Evolutionary conservation across 2,888 invertebrate species (phyloP).

Genomic region (Exephanes ischioxanthus): DNA sequence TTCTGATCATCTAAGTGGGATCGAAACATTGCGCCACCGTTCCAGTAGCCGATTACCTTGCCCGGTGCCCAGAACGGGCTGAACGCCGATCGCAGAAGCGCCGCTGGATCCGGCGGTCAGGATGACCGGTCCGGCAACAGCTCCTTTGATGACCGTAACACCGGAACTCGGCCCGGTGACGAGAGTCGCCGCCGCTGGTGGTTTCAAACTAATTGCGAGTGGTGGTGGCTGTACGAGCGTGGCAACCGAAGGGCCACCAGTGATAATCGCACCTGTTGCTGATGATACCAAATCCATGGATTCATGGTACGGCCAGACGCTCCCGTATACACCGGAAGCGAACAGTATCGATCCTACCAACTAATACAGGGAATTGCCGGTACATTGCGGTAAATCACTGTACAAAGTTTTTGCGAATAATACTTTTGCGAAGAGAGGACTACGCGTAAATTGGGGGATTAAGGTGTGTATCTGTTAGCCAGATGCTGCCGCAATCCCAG

Average conservation of each 20-base stretch:
- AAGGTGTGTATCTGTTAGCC: not conserved
- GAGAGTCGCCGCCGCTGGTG: conserved; percentile 32
- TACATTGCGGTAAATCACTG: not conserved
- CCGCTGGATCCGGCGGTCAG: conserved; percentile 40
- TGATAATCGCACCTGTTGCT: conserved; percentile 73
- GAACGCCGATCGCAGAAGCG: not conserved
- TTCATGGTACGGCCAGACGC: conserved; percentile 76
- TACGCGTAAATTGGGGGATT: not conserved
- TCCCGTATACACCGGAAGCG: conserved; percentile 69
- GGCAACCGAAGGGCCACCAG: conserved; percentile 26
- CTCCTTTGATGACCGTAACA: conserved; percentile 55
- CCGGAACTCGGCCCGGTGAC: conserved; percentile 55
- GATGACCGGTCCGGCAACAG: conserved; percentile 58
- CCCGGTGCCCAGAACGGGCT: not conserved
- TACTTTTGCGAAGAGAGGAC: not conserved
- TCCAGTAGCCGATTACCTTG: conserved; percentile 8
- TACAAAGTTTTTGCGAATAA: not conserved
- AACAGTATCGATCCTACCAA: conserved; percentile 69
- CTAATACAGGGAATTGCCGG: conserved; percentile 50
- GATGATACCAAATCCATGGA: conserved; percentile 69
- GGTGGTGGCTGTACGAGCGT: conserved; percentile 44
- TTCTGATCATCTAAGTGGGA: not conserved
- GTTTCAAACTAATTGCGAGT: conserved; percentile 40
- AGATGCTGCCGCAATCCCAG: no score
- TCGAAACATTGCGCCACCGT: not conserved